Base-by-base conservation (phyloP, 1,140 invertebrate species). In the Ceratoteleas bidentatus region DNA sequence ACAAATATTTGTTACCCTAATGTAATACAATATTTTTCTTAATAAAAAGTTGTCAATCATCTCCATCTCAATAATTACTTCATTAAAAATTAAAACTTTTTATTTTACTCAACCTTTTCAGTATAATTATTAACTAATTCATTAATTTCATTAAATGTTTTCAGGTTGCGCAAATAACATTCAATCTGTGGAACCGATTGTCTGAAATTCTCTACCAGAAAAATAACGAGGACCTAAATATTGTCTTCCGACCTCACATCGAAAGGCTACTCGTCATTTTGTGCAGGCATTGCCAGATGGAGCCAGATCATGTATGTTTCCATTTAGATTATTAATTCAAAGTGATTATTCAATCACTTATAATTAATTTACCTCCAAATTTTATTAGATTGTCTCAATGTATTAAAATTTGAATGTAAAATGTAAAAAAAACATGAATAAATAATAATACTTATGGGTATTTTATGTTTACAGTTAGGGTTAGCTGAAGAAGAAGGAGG, bases 181-280 rank as follows among this genome's bases (percentile, higher is more conserved):
- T 99, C 87, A 97, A 98, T 89, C 93, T 99, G 57, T 99, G 99
- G 99, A 99, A 98, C 91, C 93, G 96, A 38, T 90, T 99, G 45
- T 99, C 98, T 9, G 98, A 99, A 92, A 95, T 96, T 83, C 90
- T 99, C 0, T 99, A 99, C 89, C 95, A 97, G 84, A 95, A 95
- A 84, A 96, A 98, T 86, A 95, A 94, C 75, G 94, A 97, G 74
- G 92, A 94, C 0, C 86, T 98, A 0, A 97, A 96, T 24, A 92
- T 93, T 45, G 87, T 96, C 36, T 99, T 99, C 88, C 95, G 95
- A 85, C 97, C 97, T 0, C 97, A 98, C 88, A 95, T 99, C 77
- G 97, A 99, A 90, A 93, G 97, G 83, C 90, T 99, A 13, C 96
- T 99, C 14, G 94, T 94, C 53, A 94, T 96, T 2, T 89, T 98